Percentiles rank a stretch among this genome's conserved stretches.
These are phyloP conservation scores for Cybosia mesomella DNA, from an alignment of 2,888 invertebrate species.

Conservation along the genomic window DNA sequence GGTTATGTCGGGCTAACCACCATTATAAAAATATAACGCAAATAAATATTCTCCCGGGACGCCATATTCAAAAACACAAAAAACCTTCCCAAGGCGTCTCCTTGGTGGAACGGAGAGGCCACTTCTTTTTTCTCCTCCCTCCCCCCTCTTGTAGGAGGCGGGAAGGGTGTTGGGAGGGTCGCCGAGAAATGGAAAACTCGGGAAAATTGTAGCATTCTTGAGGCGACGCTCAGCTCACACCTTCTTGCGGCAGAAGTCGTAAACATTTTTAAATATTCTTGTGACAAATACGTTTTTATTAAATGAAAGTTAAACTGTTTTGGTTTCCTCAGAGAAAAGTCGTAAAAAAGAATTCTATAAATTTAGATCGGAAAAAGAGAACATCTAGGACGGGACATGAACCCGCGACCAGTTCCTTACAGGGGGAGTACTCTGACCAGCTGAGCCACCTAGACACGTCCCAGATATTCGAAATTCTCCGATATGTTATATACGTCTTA, in stretches of 20 bases:
- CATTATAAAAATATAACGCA: constrained; percentile 9
- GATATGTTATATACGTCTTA: no score
- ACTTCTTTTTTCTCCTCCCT: constrained; percentile 78
- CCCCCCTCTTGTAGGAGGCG: constrained; percentile 38
- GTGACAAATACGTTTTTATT: not conserved
- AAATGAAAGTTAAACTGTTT: no score
- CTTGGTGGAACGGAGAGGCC: constrained; percentile 77
- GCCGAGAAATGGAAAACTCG: constrained; percentile 87
- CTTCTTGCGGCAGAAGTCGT: constrained; percentile 73
- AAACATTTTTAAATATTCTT: constrained; percentile 57
- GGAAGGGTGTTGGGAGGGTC: constrained; percentile 63
- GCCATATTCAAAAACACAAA: constrained; percentile 43
- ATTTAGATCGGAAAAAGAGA: no score
- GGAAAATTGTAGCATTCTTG: constrained; percentile 88
- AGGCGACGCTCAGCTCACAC: constrained; percentile 86
- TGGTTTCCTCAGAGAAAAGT: no score
- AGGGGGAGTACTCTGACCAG: no score
- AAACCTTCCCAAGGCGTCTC: constrained; percentile 59
- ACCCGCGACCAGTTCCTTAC: no score
- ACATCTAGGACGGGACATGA: no score
- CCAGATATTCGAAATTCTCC: no score
- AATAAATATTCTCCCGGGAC: not conserved
- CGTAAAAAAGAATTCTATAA: no score
- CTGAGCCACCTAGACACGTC: no score
- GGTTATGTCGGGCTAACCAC: no score